Percentiles rank a stretch among this genome's conserved stretches.
These are phyloP conservation scores for Ooceraea biroi DNA, from an alignment of 1,140 invertebrate genomes.

Conservation along the genomic window DNA sequence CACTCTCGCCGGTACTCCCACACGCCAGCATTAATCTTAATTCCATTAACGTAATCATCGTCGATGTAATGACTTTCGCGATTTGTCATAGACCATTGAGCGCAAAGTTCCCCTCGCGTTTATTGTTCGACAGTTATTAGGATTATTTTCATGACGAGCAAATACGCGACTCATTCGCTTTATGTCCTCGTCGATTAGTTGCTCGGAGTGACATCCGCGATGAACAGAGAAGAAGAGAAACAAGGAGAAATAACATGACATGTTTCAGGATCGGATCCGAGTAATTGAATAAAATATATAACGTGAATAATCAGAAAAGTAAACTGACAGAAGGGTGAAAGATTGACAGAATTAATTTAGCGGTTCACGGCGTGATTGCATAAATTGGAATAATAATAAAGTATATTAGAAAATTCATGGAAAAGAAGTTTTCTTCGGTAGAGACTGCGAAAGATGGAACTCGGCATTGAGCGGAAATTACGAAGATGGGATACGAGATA, in stretches of 20 bases:
- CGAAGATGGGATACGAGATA: conserved; percentile 6
- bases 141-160: conserved; percentile 8
- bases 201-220: not conserved
- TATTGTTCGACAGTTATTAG: conserved; percentile 5
- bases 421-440: not conserved
- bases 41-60: conserved; percentile 44
- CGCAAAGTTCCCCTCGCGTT: not conserved
- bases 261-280: not conserved
- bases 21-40: conserved; percentile 42
- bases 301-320: not conserved
- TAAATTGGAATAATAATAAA: not conserved
- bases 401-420: not conserved
- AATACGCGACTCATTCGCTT: not conserved
- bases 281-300: not conserved
- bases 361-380: not conserved
- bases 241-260: not conserved
- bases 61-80: conserved; percentile 19
- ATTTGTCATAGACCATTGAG: conserved; percentile 33
- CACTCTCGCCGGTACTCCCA: conserved; percentile 17
- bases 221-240: not conserved
- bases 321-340: not conserved
- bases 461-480: not conserved
- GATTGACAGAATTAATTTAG: not conserved
- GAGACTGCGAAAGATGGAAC: not conserved
- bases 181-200: not conserved